Base-by-base conservation (phyloP, 2,888 invertebrate species). In the Meloe dianella region DNA sequence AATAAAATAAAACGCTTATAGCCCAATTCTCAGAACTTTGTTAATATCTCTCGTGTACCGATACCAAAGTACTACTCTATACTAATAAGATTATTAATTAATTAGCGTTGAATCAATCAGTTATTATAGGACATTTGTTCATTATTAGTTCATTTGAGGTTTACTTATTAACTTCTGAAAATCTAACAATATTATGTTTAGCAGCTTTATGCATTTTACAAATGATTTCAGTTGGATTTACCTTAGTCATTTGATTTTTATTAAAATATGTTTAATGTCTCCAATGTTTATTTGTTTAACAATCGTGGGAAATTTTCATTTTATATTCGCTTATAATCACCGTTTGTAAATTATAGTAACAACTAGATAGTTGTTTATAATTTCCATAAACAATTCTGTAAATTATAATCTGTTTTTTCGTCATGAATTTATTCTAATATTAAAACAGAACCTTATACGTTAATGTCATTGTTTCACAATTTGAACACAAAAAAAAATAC, bases 321-420 rank as follows among this genome's bases (percentile, higher is more conserved):
- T 67, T 67, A 74, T 72, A 68, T 71, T 6, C 14, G 38, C 7
- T 73, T 70, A 71, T 71, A 74, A 74, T 74, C 70, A 74, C 68
- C 72, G 69, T 74, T 72, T 71, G 72, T 70, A 71, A 72, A 70
- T 71, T 70, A 73, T 72, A 68, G 73, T 72, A 74, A 74, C 73
- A 74, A 74, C 67, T 72, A 27, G n/a, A n/a, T n/a, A n/a, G 72
- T 70, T 65, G 67, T 67, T 67, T 65, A 62, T 72, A 74, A 74
- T 73, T 72, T 74, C 73, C 73, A 73, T 74, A 74, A 72, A 69
- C 70, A 72, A 71, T 73, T 69, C 69, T 35, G 68, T 61, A 66
- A 61, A 65, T 65, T 68, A 62, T 51, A 47, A 56, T 61, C 58
- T 51, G 38, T 65, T 27, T 67, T 68, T 61, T 61, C 29, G 12